These are phyloP conservation scores for Lanistes nyassanus DNA, from an alignment of 1,140 invertebrate genomes.

Conservation along the genomic window DNA sequence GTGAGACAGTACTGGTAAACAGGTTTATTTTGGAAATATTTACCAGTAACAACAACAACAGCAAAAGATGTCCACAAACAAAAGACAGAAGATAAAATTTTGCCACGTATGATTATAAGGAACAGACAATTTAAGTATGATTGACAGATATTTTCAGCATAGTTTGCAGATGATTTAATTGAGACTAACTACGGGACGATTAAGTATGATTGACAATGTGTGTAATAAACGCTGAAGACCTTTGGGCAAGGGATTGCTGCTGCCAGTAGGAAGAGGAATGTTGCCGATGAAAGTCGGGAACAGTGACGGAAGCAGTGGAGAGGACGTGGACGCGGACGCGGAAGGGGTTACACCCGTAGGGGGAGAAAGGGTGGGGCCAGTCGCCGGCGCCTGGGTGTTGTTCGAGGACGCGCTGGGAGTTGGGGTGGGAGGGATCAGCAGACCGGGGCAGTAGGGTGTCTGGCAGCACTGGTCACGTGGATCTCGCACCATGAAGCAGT, in stretches of 20 bases:
- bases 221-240: neutral
- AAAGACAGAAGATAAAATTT: too few relatives aligned
- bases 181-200: neutral
- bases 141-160: neutral
- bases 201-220: neutral
- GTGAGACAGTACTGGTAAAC: too few relatives aligned
- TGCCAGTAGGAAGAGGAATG: neutral
- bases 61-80: too few relatives aligned
- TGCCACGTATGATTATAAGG: too few relatives aligned
- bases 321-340: neutral
- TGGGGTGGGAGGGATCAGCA: slow-evolving; percentile 19
- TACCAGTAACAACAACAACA: too few relatives aligned
- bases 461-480: slow-evolving; percentile 47
- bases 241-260: slow-evolving; percentile 14
- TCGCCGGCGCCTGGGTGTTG: neutral
- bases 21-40: too few relatives aligned
- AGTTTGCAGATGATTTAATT: too few relatives aligned
- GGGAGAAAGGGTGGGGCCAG: neutral
- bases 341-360: neutral
- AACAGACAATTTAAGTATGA: too few relatives aligned
- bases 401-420: slow-evolving; percentile 26
- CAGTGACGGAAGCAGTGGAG: neutral
- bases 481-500: slow-evolving; percentile 45
- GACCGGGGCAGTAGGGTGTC: slow-evolving; percentile 43
- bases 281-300: slow-evolving; percentile 11